Evolutionary conservation across 2,888 invertebrate genomes (phyloP), one percentile per base, ranked within the genome.

Genomic region (Tromatobia lineatoria): DNA sequence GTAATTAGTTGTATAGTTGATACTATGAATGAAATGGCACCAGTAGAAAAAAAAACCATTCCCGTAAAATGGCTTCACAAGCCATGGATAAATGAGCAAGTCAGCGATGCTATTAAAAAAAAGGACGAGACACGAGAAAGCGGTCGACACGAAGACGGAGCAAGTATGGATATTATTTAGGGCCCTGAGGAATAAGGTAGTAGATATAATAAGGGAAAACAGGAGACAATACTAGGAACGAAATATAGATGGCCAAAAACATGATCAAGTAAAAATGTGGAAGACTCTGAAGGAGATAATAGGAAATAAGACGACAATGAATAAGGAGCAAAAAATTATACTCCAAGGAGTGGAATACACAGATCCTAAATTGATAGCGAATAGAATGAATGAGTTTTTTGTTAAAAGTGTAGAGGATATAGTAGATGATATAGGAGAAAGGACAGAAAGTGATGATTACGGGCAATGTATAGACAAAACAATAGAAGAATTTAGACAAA

Each of bases 1-100:
- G 57, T 57, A 10, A 78, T 69, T 15, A 42, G 13, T 15, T 57
- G 52, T 38, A 20, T 45, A 18, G 69, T 47, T 25, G 59, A 34
- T 20, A 47, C 11, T 23, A 4, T 69, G 15, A 29, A 69, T 47
- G 15, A 29, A 50, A n/a, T 69, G 67, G 76, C 76, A 38, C 80
- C 80, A 15, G 18, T 67, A 13, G 42, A 20, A 20, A 34, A 50
- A 20, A 80, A 79, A 80, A 23, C 50, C 6, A 75, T 57, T 15
- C 59, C 69, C 2, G 18, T 38, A 18, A 69, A 70, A 38, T 83
- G 80, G 83, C 25, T 54, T n/a, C 38, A 70, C 13, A 80, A 73
- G 54, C 80, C 61, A 23, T 83, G 79, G 70, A 74, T 83, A 13
- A 20, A 47, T 38, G 10, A 61, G 4, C 34, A 61, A 15, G 34